Percentiles rank a stretch among this genome's conserved stretches.
These are phyloP conservation scores for Cephus runcator DNA, from an alignment of 2,888 invertebrate genomes.

Conservation along the genomic window DNA sequence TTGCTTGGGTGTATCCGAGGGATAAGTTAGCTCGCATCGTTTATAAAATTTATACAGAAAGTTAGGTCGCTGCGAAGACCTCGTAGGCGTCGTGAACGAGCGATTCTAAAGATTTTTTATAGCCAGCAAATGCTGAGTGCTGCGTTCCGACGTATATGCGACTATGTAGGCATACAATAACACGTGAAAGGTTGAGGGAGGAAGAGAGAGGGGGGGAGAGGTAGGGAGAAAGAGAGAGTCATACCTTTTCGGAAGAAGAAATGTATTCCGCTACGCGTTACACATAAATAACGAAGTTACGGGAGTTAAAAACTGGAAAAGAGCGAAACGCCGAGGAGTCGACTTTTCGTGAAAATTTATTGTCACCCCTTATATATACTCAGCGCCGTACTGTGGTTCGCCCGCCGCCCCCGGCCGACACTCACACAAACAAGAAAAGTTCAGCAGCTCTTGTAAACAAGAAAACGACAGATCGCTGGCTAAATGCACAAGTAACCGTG, in stretches of 20 bases:
- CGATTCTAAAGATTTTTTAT: not conserved
- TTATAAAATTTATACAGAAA: not conserved
- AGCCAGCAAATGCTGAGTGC: not conserved
- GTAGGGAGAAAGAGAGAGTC: not conserved
- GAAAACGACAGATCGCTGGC: slow-evolving; percentile 4
- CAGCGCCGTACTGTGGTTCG: slow-evolving; percentile 12
- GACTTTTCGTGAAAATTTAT: slow-evolving; percentile 47
- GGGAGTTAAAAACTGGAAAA: slow-evolving; percentile 54
- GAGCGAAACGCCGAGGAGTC: slow-evolving; percentile 39
- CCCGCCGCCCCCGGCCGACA: not conserved
- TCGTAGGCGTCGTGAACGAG: not conserved
- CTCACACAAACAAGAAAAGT: slow-evolving; percentile 22
- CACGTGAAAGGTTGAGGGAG: slow-evolving; percentile 31
- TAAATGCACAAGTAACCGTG: too few relatives aligned
- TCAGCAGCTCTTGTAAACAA: slow-evolving; percentile 26
- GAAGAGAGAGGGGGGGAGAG: too few relatives aligned
- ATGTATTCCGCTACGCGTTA: slow-evolving; percentile 56
- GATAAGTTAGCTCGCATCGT: not conserved
- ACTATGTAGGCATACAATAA: slow-evolving; percentile 54
- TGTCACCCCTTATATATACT: slow-evolving; percentile 30
- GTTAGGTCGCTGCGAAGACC: not conserved
- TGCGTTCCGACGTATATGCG: not conserved
- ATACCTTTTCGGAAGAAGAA: slow-evolving; percentile 32
- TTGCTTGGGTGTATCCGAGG: not conserved
- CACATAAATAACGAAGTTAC: slow-evolving; percentile 63